phyloP scores from a whole-genome alignment of 2,113 vertebrate genomes.

The Hyperopisus bebe region DNA sequence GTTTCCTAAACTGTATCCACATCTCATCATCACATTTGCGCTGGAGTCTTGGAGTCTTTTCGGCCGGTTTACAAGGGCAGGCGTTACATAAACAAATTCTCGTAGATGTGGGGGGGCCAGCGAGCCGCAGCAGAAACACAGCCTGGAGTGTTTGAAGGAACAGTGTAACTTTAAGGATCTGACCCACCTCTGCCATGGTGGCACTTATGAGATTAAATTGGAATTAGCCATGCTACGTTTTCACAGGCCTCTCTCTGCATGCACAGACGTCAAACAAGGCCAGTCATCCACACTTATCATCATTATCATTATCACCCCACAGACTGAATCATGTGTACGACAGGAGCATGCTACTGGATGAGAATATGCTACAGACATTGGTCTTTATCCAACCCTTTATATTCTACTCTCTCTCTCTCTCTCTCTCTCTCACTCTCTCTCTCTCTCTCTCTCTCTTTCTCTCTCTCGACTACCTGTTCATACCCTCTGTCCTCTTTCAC shows the following conservation, averaged over 20 bases:
- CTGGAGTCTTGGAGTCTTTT: conserved; percentile 47
- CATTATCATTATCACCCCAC: not conserved
- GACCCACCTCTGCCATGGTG: conserved; percentile 40
- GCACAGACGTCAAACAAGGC: conserved; percentile 20
- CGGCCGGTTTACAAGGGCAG: conserved; percentile 54
- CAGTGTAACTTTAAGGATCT: conserved; percentile 21
- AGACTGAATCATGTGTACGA: conserved; percentile 27
- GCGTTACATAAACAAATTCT: conserved; percentile 58
- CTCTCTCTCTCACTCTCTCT: not conserved
- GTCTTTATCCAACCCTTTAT: not conserved
- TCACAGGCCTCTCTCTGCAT: conserved; percentile 39
- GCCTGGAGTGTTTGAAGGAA: not conserved
- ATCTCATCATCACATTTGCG: conserved; percentile 64
- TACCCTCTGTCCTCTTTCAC: not conserved
- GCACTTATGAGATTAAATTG: conserved; percentile 62
- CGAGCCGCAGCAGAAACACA: not conserved
- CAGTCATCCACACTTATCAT: conserved; percentile 25
- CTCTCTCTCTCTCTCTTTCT: not conserved
- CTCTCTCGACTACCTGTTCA: not conserved
- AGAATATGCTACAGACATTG: not conserved
- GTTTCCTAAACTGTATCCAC: conserved; percentile 61
- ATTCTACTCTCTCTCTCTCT: not conserved
- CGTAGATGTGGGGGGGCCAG: not conserved
- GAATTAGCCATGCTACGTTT: conserved; percentile 58
- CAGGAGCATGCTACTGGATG: not conserved